Evolutionary conservation across 2,888 invertebrate genomes (phyloP), one percentile per base, ranked within the genome.

Genomic region (Nasonovia ribisnigri): DNA sequence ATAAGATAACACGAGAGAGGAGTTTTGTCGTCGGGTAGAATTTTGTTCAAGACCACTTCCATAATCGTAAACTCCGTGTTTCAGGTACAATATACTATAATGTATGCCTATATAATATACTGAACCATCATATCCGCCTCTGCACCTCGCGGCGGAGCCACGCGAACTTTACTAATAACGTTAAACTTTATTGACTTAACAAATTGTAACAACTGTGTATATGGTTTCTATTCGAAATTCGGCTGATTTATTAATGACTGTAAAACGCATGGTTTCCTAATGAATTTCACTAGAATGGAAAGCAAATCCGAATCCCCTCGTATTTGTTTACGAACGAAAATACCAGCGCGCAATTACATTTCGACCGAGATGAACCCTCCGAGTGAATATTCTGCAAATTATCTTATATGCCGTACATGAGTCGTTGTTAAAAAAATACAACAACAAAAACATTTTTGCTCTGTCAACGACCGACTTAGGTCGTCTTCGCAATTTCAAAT

Each of bases 121-220:
- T 77, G 6, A 77, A 36, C 77, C 77, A 77, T 77, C 36, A 77
- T 77, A 77, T 77, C 77, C 46, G 26, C 46, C 46, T 86, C 46
- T 87, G 46, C 60, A n/a, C 91, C 90, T 43, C 91, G 43, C 43
- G 51, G 57, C 42, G n/a, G 67, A 88, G 8, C 77, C n/a, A 92
- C 77, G 86, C 42, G 51, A 93, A 93, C 90, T 93, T 93, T 90
- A 42, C 93, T 90, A 93, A 93, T 90, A 93, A 93, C 60, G 90
- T 93, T 93, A 90, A 87, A 93, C 86, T 93, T 48, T 90, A 93
- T 93, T 93, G 93, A 93, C 93, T 93, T 90, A 90, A 90, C 93
- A 90, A 93, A 93, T 93, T 93, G 88, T 84, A 93, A 93, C 93
- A 90, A 93, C 93, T 67, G 87, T 77, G 46, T 67, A 43, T 77